Conservation (phyloP, 2,797 vertebrate genomes). For the Eurystomus glaucurus region DNA sequence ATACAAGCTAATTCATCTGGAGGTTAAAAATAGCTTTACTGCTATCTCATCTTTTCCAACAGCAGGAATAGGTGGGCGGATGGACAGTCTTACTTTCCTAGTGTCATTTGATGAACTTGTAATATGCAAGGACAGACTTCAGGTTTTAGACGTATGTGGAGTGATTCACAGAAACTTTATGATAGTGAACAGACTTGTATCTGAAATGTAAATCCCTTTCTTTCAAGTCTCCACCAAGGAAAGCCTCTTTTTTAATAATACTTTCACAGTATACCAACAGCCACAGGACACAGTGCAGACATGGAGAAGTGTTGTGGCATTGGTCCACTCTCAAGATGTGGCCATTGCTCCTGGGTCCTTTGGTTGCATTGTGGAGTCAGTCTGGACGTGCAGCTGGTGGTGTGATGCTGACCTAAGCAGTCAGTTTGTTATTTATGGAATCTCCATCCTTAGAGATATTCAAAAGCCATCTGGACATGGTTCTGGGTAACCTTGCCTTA, state of each 20-base stretch:
- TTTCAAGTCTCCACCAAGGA: not conserved
- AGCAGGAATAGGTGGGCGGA: not conserved
- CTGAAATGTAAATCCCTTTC: not conserved
- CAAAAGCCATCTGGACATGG: not conserved
- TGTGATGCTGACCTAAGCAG: not conserved
- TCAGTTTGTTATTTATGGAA: not conserved
- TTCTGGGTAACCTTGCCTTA: not conserved
- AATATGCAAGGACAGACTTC: not conserved
- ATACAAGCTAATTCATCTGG: not conserved
- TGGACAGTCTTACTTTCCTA: not conserved
- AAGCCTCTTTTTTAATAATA: not conserved
- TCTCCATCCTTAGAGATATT: not conserved
- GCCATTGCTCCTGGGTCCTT: fast-evolving
- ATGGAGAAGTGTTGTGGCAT: not conserved
- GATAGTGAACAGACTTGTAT: not conserved
- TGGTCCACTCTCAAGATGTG: not conserved
- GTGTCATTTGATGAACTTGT: not conserved
- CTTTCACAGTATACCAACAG: not conserved
- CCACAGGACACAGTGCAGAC: not conserved
- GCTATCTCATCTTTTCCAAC: not conserved
- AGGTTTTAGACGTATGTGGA: not conserved
- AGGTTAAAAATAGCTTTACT: not conserved
- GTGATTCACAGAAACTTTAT: not conserved
- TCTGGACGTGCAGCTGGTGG: not conserved
- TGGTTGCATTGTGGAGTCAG: not conserved